A percentile compares a stretch with the other conserved stretches of the same genome.
phyloP scores from a whole-genome alignment of 2,888 invertebrate genomes.

The Caenorhabditis doughertyi region DNA sequence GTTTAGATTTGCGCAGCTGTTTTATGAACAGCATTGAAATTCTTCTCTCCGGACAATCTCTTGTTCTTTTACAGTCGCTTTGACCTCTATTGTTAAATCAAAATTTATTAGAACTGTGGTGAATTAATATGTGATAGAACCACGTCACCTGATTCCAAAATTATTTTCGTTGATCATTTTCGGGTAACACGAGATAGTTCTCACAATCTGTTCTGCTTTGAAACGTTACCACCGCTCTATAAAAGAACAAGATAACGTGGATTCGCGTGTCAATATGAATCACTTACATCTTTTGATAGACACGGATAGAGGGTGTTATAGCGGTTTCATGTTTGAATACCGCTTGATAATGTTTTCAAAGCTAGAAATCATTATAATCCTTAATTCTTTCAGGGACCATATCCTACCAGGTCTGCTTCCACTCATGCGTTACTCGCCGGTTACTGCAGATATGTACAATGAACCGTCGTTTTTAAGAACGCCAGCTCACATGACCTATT shows the following conservation, averaged over 20 bases:
- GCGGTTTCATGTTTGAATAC: too few species aligned
- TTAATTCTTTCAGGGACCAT: constrained; percentile 83
- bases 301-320: too few species aligned
- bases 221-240: neutral
- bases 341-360: neutral
- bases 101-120: constrained; percentile 11
- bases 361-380: too few species aligned
- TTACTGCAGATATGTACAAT: constrained; percentile 95
- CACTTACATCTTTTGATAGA: too few species aligned
- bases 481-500: constrained; percentile 75
- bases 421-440: constrained; percentile 93
- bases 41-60: constrained; percentile 5
- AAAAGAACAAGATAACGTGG: neutral
- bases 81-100: constrained; percentile 41
- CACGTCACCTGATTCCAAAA: constrained; percentile 28
- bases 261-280: too few species aligned
- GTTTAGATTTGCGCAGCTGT: constrained; percentile 55
- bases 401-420: constrained; percentile 91
- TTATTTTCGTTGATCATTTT: neutral
- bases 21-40: constrained; percentile 33
- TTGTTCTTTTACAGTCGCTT: constrained; percentile 40
- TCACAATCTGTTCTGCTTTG: neutral
- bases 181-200: neutral
- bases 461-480: constrained; percentile 93
- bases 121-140: constrained; percentile 18